Conservation (phyloP, 1,140 invertebrate species). For the Leptinotarsa texana region DNA sequence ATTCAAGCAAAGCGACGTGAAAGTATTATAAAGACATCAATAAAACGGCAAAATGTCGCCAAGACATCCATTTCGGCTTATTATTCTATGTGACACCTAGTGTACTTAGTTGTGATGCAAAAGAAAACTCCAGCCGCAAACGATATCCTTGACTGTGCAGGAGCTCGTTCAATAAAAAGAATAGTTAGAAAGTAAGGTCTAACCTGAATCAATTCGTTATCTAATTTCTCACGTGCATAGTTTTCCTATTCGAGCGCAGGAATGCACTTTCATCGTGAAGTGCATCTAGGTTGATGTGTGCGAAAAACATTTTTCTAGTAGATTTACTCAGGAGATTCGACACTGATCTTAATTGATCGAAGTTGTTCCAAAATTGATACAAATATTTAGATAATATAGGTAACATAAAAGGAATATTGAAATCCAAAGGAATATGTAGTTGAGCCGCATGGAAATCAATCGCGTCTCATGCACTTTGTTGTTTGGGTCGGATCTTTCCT, state of each 20-base stretch:
- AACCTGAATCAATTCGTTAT: constrained; percentile 7
- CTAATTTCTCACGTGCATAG: constrained; percentile 16
- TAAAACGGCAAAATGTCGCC: background rate
- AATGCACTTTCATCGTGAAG: constrained; percentile 14
- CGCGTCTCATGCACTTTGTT: no score
- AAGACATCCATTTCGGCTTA: background rate
- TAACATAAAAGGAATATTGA: no score
- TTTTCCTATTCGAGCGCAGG: background rate
- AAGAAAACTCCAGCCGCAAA: constrained; percentile 15
- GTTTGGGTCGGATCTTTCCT: no score
- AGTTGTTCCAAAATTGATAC: no score
- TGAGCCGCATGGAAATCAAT: no score
- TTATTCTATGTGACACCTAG: background rate
- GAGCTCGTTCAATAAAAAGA: no score
- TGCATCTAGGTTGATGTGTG: background rate
- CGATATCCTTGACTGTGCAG: constrained; percentile 10
- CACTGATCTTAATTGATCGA: no score
- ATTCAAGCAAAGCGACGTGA: constrained; percentile 17
- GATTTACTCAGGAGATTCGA: no score
- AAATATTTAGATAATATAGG: no score
- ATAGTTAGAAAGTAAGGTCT: constrained; percentile 21
- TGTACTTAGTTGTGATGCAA: constrained; percentile 13
- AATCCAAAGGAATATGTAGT: no score
- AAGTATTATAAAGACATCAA: background rate
- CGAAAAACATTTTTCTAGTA: no score